Conservation (phyloP, 2,113 vertebrate species). For the Motacilla tschutschensis region DNA sequence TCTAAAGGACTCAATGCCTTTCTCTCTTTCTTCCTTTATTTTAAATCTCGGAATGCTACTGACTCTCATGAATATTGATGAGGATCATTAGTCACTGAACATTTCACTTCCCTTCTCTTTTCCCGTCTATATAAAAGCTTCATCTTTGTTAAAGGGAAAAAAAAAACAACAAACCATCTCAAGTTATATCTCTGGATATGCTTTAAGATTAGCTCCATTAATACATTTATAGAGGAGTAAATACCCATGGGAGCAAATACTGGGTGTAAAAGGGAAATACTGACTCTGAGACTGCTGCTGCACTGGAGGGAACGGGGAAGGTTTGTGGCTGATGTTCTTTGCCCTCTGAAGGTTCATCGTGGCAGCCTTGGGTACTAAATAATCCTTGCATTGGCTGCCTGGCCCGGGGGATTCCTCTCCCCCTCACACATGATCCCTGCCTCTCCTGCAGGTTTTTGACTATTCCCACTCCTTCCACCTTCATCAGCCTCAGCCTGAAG, state of each 20-base stretch:
- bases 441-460: neutral
- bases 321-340: neutral
- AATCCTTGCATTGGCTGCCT: fast-evolving
- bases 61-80: slow-evolving; percentile 64
- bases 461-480: neutral
- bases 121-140: slow-evolving; percentile 33
- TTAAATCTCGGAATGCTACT: slow-evolving; percentile 7
- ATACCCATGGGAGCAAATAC: neutral
- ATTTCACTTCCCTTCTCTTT: slow-evolving; percentile 42
- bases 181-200: neutral
- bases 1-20: slow-evolving; percentile 48
- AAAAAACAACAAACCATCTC: neutral
- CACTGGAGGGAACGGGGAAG: neutral
- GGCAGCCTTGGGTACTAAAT: neutral
- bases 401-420: neutral
- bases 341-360: neutral
- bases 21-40: slow-evolving; percentile 38
- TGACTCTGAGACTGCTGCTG: fast-evolving
- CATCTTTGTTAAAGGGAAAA: neutral
- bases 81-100: slow-evolving; percentile 59
- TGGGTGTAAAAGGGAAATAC: neutral
- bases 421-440: fast-evolving
- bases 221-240: slow-evolving; percentile 8
- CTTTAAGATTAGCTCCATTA: slow-evolving; percentile 8
- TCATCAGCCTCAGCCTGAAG: neutral